A percentile compares a stretch with the other conserved stretches of the same genome.
Conservation (phyloP, 2,113 vertebrate species). For the Muntiacus muntjak region DNA sequence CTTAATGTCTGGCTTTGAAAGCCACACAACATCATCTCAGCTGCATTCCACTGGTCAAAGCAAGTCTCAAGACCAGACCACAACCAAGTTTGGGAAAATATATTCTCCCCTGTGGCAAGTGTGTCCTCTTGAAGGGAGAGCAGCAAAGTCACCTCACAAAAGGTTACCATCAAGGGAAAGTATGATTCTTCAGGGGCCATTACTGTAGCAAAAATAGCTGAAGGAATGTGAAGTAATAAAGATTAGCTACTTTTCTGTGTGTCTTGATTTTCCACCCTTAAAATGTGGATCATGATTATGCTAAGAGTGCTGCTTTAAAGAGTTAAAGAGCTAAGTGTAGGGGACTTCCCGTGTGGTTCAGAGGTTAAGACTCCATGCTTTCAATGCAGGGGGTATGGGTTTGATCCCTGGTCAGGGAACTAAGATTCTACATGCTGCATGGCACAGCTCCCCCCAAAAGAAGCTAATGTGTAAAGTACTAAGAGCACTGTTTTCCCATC, state of each 20-base stretch:
- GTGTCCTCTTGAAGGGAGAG: background rate
- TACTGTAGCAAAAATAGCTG: background rate
- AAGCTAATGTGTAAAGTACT: background rate
- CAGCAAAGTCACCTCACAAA: background rate
- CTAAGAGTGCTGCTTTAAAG: background rate
- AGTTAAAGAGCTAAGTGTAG: background rate
- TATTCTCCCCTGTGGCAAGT: background rate
- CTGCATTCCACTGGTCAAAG: background rate
- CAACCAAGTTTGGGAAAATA: rapidly evolving
- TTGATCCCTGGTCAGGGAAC: background rate
- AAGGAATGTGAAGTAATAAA: background rate
- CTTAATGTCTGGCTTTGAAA: background rate
- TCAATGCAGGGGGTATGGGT: background rate
- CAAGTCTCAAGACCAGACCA: background rate
- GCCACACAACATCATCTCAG: background rate
- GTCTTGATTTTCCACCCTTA: background rate
- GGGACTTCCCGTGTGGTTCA: background rate
- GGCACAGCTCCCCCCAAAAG: background rate
- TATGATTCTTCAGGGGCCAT: background rate
- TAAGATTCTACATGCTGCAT: background rate
- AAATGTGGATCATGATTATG: background rate
- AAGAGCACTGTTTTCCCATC: background rate
- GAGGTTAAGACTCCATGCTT: background rate
- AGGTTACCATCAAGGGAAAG: background rate
- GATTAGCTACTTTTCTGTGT: background rate